These are phyloP conservation scores for Gambusia affinis DNA, from an alignment of 2,113 vertebrate genomes.

Conservation along the genomic window DNA sequence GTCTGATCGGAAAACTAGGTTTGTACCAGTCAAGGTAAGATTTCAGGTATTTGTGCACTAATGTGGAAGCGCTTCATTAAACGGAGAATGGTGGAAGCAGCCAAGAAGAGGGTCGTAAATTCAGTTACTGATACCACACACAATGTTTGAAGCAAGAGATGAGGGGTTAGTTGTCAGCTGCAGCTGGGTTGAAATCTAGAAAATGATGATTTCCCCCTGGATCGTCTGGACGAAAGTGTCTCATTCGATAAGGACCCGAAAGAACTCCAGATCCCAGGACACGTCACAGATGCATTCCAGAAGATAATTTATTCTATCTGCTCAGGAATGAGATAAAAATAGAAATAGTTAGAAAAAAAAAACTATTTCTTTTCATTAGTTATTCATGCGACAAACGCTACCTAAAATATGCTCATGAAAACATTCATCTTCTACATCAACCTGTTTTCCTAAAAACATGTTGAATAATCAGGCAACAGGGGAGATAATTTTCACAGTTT, in stretches of 20 bases:
- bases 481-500: conserved; percentile 19
- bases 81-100: neutral
- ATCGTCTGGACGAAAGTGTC: neutral
- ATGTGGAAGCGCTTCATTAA: neutral
- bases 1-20: neutral
- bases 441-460: conserved; percentile 26
- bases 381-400: no score
- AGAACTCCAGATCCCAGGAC: no score
- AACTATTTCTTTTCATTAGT: neutral
- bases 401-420: neutral
- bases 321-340: neutral
- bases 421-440: conserved; percentile 12
- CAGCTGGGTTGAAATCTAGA: neutral
- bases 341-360: neutral
- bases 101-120: neutral
- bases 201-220: neutral
- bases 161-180: neutral
- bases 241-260: no score
- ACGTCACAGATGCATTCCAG: no score
- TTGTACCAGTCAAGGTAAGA: neutral
- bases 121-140: neutral
- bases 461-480: conserved; percentile 11
- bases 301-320: neutral
- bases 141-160: neutral
- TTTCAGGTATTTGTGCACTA: neutral